Base-by-base conservation (phyloP, 2,888 invertebrate genomes). In the Clusia tigrina region DNA sequence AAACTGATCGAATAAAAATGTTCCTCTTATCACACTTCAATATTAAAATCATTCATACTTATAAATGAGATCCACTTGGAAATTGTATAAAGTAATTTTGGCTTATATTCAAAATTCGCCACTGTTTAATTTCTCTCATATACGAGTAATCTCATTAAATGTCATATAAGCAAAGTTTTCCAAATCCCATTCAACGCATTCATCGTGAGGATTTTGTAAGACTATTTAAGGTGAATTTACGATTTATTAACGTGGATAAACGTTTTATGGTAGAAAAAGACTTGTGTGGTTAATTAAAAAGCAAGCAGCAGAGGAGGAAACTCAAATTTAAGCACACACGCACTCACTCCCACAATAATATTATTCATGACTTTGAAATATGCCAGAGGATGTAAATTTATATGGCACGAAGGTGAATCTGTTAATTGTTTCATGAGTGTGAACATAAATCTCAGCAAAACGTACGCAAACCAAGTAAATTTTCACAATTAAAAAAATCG, bases 171-270 rank as follows among this genome's bases (percentile, higher is more conserved):
- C 10, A 42, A 42, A 42, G 15, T 42, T 42, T 42, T 15, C 42
- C 12, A n/a, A 42, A 42, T 15, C n/a, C 42, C 42, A 6, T n/a
- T n/a, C 42, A 42, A 42, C n/a, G n/a, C 42, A 42, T 10, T n/a
- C 42, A 42, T 10, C 42, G 42, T 42, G 15, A 42, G n/a, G 42
- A 42, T 42, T 42, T 42, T 3, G 42, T 48, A 48, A 48, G 48
- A 42, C 9, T 42, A 15, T 15, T 42, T n/a, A 18, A 48, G 48
- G 20, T 48, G 22, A 62, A 59, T 78, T 77, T 79, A 78, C 74
- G 77, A 78, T 78, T 77, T 77, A 75, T 78, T 77, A 79, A 79
- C 74, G 73, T 73, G 78, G 79, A 73, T 78, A 77, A 78, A 77
- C 78, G 78, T 78, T 78, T 77, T 75, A 65, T 69, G 77, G 71